These are phyloP conservation scores for Nephila pilipes DNA, from an alignment of 1,140 invertebrate species.

Conservation along the genomic window DNA sequence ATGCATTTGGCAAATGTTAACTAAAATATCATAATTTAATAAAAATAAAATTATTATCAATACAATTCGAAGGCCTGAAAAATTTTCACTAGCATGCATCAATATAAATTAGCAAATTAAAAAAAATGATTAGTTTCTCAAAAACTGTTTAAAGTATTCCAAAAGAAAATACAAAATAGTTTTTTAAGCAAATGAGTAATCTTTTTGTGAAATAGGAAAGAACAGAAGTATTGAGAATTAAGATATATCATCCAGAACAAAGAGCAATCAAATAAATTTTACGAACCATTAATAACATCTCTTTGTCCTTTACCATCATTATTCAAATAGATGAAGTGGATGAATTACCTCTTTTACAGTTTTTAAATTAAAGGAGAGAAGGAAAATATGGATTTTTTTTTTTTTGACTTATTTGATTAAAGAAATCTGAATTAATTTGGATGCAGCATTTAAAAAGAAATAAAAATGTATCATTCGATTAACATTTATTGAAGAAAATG, in stretches of 20 bases:
- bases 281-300: slow-evolving; percentile 5
- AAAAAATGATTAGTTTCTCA: background rate
- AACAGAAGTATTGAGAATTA: background rate
- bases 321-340: background rate
- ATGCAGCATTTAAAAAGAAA: no score
- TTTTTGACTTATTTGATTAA: background rate
- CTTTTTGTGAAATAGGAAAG: background rate
- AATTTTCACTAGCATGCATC: background rate
- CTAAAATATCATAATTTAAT: no score
- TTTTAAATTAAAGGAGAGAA: background rate
- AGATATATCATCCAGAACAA: background rate
- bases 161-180: background rate
- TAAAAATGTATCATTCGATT: no score
- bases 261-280: background rate
- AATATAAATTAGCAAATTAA: background rate
- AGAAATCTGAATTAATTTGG: background rate
- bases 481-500: no score
- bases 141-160: background rate
- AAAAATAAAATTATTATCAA: no score
- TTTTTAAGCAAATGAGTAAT: background rate
- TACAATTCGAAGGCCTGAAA: no score
- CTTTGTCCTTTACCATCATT: background rate
- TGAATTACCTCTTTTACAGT: background rate
- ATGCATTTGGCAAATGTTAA: no score
- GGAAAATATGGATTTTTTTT: background rate